Evolutionary conservation across 1,140 invertebrate genomes (phyloP).

Genomic region (Eueides isabella): DNA sequence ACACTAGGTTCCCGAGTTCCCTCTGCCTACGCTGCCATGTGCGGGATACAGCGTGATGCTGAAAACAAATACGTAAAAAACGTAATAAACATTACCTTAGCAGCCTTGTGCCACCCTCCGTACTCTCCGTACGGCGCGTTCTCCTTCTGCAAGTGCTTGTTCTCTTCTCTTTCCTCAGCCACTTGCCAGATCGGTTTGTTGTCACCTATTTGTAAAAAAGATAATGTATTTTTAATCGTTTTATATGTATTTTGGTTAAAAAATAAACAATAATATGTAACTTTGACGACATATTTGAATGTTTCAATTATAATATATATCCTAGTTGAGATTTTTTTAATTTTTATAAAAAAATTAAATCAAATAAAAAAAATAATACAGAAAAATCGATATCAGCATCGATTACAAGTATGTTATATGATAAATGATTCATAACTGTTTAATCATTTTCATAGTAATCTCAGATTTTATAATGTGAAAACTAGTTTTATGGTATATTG

Average conservation of each 20-base stretch:
- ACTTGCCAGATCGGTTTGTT: constrained; percentile 99
- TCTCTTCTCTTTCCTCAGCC: constrained; percentile 98
- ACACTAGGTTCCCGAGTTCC: no score
- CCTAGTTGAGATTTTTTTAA: no score
- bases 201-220: constrained; percentile 85
- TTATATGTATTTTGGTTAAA: not conserved
- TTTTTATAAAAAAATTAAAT: no score
- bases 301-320: not conserved
- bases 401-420: no score
- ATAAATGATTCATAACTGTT: no score
- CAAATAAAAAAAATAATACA: not conserved
- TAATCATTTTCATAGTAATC: no score
- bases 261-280: not conserved
- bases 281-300: constrained; percentile 13
- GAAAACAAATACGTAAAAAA: not conserved
- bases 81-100: constrained; percentile 84
- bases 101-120: constrained; percentile 98
- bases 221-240: not conserved
- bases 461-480: no score
- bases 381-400: not conserved
- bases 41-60: no score
- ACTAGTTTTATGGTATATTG: no score
- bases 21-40: no score
- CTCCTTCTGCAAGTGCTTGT: constrained; percentile 95
- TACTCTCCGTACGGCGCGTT: constrained; percentile 96